A percentile compares a stretch with the other conserved stretches of the same genome.
Conservation (phyloP, 2,113 vertebrate genomes). For the Heterocephalus glaber region DNA sequence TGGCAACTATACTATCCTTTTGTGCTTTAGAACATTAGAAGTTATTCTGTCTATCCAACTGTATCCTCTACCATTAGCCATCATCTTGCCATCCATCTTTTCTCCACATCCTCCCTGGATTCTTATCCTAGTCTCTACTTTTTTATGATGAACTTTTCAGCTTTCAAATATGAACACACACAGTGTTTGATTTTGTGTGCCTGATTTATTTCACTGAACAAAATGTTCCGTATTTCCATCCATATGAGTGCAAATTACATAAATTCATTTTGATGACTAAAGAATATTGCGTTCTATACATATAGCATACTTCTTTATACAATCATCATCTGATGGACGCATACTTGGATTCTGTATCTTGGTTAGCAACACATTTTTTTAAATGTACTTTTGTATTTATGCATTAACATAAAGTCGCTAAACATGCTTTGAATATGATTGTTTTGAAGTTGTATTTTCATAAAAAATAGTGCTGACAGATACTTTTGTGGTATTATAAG, state of each 20-base stretch:
- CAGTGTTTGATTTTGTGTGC: neutral
- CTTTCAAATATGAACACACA: neutral
- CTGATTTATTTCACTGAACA: neutral
- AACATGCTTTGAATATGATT: neutral
- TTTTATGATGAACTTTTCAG: neutral
- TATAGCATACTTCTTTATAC: neutral
- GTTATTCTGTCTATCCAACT: neutral
- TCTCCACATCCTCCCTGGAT: neutral
- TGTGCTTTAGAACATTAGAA: neutral
- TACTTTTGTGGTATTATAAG: conserved; percentile 64
- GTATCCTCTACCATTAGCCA: neutral
- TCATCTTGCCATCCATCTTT: neutral
- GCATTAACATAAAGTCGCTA: neutral
- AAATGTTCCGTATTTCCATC: neutral
- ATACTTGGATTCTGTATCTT: neutral
- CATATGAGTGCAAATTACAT: neutral
- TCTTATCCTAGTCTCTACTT: neutral
- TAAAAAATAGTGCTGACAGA: conserved; percentile 58
- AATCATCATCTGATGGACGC: no score
- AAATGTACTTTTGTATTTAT: neutral
- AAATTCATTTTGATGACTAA: neutral
- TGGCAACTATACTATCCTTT: neutral
- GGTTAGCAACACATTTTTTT: neutral
- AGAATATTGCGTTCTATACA: neutral
- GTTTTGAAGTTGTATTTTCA: neutral